These are phyloP conservation scores for Dicaeum eximium DNA, from an alignment of 2,113 vertebrate species.

Conservation along the genomic window DNA sequence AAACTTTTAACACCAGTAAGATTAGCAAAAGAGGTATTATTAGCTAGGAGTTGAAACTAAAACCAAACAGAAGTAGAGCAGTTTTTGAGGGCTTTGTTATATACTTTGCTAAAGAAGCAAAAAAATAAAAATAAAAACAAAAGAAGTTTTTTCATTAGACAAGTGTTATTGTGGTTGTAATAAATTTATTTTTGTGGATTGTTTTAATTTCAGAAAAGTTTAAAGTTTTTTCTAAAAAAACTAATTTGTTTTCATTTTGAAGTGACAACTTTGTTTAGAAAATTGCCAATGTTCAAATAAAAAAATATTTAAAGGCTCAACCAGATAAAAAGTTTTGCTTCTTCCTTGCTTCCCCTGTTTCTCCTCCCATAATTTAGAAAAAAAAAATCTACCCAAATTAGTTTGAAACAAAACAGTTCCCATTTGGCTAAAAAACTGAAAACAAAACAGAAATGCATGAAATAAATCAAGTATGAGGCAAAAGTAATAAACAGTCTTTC, in stretches of 20 bases:
- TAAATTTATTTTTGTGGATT: neutral
- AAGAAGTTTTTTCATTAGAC: neutral
- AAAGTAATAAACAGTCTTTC: neutral
- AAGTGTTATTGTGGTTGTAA: neutral
- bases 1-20: neutral
- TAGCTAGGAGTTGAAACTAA: neutral
- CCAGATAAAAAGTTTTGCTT: neutral
- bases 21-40: neutral
- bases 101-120: neutral
- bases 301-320: neutral
- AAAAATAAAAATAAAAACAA: neutral
- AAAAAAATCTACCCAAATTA: neutral
- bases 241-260: slow-evolving; percentile 8
- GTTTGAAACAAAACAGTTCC: neutral
- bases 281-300: neutral
- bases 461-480: neutral
- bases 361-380: neutral
- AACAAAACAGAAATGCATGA: neutral
- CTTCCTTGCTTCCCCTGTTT: neutral
- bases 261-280: slow-evolving; percentile 15
- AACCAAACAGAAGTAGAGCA: neutral
- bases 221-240: neutral
- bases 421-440: neutral
- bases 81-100: neutral
- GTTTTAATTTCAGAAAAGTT: neutral